Evolutionary conservation across 2,888 invertebrate genomes (phyloP).

Genomic region (Temnothorax rugatulus): DNA sequence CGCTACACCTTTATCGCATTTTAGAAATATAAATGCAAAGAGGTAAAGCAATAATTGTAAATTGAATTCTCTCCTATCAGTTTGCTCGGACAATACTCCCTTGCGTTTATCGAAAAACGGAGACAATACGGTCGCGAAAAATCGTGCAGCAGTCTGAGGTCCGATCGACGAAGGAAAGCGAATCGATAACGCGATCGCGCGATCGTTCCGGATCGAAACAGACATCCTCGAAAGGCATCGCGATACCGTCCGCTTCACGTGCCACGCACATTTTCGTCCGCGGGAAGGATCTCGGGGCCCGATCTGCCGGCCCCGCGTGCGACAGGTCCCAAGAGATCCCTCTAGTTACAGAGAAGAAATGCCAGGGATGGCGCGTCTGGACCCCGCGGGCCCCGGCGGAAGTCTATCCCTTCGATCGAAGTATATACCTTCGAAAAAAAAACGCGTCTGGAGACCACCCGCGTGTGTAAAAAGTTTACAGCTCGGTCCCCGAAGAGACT

Average conservation of each 20-base stretch:
- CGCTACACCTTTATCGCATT: background rate
- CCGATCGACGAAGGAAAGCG: slow-evolving; percentile 22
- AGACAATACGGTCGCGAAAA: background rate
- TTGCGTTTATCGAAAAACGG: background rate
- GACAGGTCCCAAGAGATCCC: slow-evolving; percentile 54
- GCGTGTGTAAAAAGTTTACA: slow-evolving; percentile 77
- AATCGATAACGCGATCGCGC: slow-evolving; percentile 7
- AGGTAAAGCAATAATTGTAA: background rate
- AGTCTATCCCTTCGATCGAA: slow-evolving; percentile 68
- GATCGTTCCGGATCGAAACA: slow-evolving; percentile 26
- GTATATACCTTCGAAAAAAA: slow-evolving; percentile 64
- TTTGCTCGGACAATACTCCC: background rate
- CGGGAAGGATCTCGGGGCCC: slow-evolving; percentile 60
- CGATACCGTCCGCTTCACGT: slow-evolving; percentile 67
- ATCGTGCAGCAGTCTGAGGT: background rate
- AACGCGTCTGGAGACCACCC: slow-evolving; percentile 75
- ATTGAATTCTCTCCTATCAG: background rate
- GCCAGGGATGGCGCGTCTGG: slow-evolving; percentile 36
- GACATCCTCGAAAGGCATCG: slow-evolving; percentile 59
- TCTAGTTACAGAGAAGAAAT: slow-evolving; percentile 14
- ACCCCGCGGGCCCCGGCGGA: slow-evolving; percentile 56
- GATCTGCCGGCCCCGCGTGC: slow-evolving; percentile 58
- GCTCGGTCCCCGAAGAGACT: slow-evolving; percentile 53
- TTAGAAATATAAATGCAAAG: background rate
- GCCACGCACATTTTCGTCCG: slow-evolving; percentile 70